Base-by-base conservation (phyloP, 2,888 invertebrate genomes). In the Holacanthella duospinosa region DNA sequence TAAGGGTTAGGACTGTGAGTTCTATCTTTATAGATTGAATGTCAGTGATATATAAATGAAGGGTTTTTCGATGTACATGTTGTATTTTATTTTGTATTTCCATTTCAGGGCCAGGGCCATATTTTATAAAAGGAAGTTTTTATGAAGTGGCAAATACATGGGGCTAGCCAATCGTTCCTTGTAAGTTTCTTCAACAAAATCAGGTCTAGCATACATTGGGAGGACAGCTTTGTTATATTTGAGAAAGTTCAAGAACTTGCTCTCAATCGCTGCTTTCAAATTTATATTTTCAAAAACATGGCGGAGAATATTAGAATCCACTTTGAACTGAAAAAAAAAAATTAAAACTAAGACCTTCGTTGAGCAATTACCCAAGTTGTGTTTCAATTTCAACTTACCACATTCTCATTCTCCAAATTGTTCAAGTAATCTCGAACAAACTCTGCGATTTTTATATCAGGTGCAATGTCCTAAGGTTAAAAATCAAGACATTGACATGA, bases 181-280 rank as follows among this genome's bases (percentile, higher is more conserved):
- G 1, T 67, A 55, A 1, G 68, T 43, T 43, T 66, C 64, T 61
- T 70, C 68, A 1, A 70, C 71, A 48, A 68, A 69, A 60, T 68
- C 64, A 16, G 70, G 68, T 21, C 65, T 60, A 24, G 69, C 70
- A 55, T 68, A 72, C 70, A 70, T 70, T n/a, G 71, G 71, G 3
- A 72, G 27, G 19, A 43, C 44, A 1, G 60, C 36, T 9, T 62
- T 28, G 29, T 72, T 66, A 55, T 66, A 69, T 59, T 66, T 63
- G 36, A 72, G 63, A 59, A 69, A 72, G 59, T 70, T 69, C n/a
- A 71, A 60, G 19, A 71, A 66, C 57, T 66, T 71, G 55, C 60
- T 60, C 55, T 70, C 71, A n/a, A 70, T 61, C 29, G 59, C 60
- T 19, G 61, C 53, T 53, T 70, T 69, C 25, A 71, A 36, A 19